Evolutionary conservation across 2,113 vertebrate genomes (phyloP).

Genomic region (Bolborhynchus lineola): DNA sequence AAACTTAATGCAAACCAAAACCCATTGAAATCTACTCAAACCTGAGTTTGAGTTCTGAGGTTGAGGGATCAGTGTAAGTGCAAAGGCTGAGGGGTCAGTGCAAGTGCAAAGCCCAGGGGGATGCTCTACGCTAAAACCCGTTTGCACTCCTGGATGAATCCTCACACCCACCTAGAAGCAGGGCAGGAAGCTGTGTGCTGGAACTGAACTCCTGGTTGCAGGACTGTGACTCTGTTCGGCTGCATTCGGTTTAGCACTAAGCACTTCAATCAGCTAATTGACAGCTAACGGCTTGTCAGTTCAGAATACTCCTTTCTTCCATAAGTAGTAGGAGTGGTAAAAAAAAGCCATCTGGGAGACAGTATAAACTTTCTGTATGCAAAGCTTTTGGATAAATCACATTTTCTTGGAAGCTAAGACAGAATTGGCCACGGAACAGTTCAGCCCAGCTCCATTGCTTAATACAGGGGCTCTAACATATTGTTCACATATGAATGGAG

Average conservation of each 20-base stretch:
- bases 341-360: not conserved
- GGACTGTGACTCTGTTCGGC: not conserved
- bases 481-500: not conserved
- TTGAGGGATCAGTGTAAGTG: not conserved
- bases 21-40: not conserved
- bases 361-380: not conserved
- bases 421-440: not conserved
- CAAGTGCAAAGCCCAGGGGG: not conserved
- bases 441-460: not conserved
- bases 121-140: not conserved
- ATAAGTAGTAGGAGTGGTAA: not conserved
- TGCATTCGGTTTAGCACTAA: not conserved
- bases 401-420: conserved; percentile 1
- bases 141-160: not conserved
- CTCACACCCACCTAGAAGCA: not conserved
- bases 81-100: not conserved
- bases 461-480: not conserved
- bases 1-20: not conserved
- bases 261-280: not conserved
- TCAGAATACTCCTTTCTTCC: not conserved
- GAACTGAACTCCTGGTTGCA: not conserved
- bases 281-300: not conserved
- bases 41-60: no score
- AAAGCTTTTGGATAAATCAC: not conserved
- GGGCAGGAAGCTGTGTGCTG: not conserved